These are phyloP conservation scores for Dromococcyx pavoninus DNA, from an alignment of 2,797 vertebrate species.

Conservation along the genomic window DNA sequence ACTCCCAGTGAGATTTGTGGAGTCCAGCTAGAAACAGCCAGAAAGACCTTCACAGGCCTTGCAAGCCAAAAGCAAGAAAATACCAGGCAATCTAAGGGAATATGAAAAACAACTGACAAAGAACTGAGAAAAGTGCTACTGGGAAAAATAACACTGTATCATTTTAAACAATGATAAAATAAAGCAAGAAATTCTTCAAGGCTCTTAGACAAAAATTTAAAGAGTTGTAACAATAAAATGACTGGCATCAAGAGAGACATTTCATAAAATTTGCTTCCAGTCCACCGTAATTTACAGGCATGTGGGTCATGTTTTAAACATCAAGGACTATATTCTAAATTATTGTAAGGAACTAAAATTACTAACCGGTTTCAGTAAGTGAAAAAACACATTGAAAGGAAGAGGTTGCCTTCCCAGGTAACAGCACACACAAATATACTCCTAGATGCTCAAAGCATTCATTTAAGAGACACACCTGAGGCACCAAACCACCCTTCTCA, in stretches of 20 bases:
- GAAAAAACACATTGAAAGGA: not conserved
- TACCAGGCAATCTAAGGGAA: not conserved
- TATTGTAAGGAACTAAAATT: not conserved
- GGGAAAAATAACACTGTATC: not conserved
- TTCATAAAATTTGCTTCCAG: not conserved
- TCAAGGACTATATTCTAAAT: not conserved
- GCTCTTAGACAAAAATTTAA: not conserved
- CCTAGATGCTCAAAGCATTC: not conserved
- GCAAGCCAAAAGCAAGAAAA: not conserved
- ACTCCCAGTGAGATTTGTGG: not conserved
- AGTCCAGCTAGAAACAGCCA: not conserved
- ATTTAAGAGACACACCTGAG: not conserved
- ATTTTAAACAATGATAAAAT: not conserved
- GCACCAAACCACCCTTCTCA: not conserved
- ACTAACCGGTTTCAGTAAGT: not conserved
- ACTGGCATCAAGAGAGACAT: not conserved
- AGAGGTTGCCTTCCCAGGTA: not conserved
- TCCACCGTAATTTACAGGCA: not conserved
- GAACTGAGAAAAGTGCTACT: not conserved
- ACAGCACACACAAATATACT: not conserved
- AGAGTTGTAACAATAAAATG: not conserved
- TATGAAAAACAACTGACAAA: not conserved
- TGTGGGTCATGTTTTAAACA: not conserved
- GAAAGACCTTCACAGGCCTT: not conserved
- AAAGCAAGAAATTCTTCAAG: not conserved